phyloP scores from a whole-genome alignment of 2,797 vertebrate genomes.

The Sandelia bainsii region DNA sequence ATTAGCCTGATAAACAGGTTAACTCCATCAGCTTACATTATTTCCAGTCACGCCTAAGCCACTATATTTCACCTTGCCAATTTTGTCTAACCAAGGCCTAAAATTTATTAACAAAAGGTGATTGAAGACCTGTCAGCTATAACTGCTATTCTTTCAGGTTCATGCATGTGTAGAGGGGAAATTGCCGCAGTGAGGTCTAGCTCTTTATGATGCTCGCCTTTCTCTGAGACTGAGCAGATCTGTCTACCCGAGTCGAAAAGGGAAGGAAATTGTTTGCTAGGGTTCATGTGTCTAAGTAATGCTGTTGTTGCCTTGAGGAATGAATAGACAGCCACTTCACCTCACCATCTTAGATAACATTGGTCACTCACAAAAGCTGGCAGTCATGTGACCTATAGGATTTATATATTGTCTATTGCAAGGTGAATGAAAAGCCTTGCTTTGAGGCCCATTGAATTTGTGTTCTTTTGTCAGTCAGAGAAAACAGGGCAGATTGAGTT shows the following conservation, averaged over 20 bases:
- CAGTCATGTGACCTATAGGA: slow-evolving; percentile 68
- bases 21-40: slow-evolving; percentile 1
- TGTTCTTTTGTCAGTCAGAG: slow-evolving; percentile 76
- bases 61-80: slow-evolving; percentile 4
- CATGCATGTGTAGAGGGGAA: slow-evolving; percentile 10
- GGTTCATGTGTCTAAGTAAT: slow-evolving; percentile 69
- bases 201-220: slow-evolving; percentile 23
- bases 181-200: slow-evolving; percentile 28
- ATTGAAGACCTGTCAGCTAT: slow-evolving; percentile 26
- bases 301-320: slow-evolving; percentile 56
- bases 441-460: slow-evolving; percentile 75
- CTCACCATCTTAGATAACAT: slow-evolving; percentile 66
- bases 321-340: slow-evolving; percentile 71
- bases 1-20: not conserved
- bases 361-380: slow-evolving; percentile 63
- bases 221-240: slow-evolving; percentile 44
- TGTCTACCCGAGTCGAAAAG: slow-evolving; percentile 29
- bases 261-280: slow-evolving; percentile 58
- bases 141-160: slow-evolving; percentile 3
- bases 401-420: slow-evolving; percentile 66
- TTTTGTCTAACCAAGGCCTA: slow-evolving; percentile 13
- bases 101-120: slow-evolving; percentile 26
- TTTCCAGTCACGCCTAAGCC: not conserved
- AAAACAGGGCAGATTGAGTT: slow-evolving; percentile 81
- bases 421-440: slow-evolving; percentile 68